Conservation (phyloP, 2,888 invertebrate species). For the Eilema griseolum region DNA sequence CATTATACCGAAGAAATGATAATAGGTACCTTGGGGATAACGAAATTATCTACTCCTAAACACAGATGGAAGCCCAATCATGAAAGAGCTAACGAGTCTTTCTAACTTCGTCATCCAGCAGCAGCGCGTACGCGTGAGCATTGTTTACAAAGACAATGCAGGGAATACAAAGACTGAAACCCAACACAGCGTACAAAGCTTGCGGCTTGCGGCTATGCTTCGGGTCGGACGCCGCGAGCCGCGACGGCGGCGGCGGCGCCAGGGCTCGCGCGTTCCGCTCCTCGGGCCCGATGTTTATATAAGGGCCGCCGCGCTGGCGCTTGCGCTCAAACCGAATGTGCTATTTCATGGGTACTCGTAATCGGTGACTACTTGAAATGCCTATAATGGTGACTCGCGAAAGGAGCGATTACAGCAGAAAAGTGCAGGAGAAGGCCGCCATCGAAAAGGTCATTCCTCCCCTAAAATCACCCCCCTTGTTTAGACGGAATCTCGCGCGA, state of each 20-base stretch:
- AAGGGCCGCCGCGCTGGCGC: constrained; percentile 39
- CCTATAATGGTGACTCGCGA: constrained; percentile 68
- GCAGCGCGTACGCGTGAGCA: neutral
- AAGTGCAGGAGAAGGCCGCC: constrained; percentile 70
- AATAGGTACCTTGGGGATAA: too few relatives aligned
- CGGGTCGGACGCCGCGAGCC: neutral
- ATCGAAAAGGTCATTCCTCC: constrained; percentile 66
- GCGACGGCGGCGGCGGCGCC: constrained; percentile 14
- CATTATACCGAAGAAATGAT: too few relatives aligned
- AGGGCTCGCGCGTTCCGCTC: constrained; percentile 48
- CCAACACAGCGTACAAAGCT: constrained; percentile 13
- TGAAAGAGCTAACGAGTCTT: too few relatives aligned
- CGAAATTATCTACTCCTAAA: too few relatives aligned
- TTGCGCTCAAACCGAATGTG: constrained; percentile 42
- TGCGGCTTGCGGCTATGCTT: neutral
- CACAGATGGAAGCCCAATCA: too few relatives aligned
- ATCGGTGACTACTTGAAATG: constrained; percentile 56
- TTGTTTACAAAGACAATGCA: constrained; percentile 35
- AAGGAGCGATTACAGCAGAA: constrained; percentile 65
- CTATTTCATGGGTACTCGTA: constrained; percentile 50
- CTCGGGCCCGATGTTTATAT: constrained; percentile 49
- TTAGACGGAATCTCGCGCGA: constrained; percentile 39
- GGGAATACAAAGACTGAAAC: constrained; percentile 46
- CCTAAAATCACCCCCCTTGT: constrained; percentile 30
- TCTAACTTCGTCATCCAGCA: too few relatives aligned